Evolutionary conservation across 2,888 invertebrate genomes (phyloP), one percentile per base, ranked within the genome.

Genomic region (Phasia obesa): DNA sequence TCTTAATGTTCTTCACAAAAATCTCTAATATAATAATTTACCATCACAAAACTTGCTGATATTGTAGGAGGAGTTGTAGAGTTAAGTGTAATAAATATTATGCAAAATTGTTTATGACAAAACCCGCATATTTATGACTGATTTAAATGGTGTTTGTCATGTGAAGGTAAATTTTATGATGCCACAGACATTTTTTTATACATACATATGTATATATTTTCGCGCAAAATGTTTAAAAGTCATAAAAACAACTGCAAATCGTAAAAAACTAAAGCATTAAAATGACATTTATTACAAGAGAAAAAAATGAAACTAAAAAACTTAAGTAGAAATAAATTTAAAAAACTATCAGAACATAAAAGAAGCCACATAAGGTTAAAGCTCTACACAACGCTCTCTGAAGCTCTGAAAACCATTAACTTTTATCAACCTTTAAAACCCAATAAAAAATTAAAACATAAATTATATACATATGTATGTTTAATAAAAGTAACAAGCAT

Each of bases 21-120:
- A 19, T 23, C 2, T 31, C 23, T 44, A 42, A 42, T 19, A 55
- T 21, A 21, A 23, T 49, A n/a, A 55, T 74, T 31, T 31, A 17
- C 35, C 69, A 35, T 44, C 81, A 78, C 74, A 78, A 78, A 82
- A 73, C 35, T 9, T 49, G 47, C 2, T 25, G 17, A 65, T 51
- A 35, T 73, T 62, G 60, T 60, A 47, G 62, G 35, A 55, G 17
- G 53, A 69, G 49, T 62, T 27, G 31, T 17, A 17, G 23, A 25
- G 57, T 49, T 64, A 44, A 53, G 23, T n/a, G 44, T 67, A 67
- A 83, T 79, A 76, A 79, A 79, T 79, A 71, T 79, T 83, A 79
- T 83, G 83, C 79, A 83, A 83, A 83, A 83, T 79, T 83, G 75
- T 79, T 83, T 79, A 79, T 79, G 79, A 67, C 67, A 67, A 65